Percentiles rank a stretch among this genome's conserved stretches.
phyloP scores from a whole-genome alignment of 2,888 invertebrate species.

The Norana najaformis region DNA sequence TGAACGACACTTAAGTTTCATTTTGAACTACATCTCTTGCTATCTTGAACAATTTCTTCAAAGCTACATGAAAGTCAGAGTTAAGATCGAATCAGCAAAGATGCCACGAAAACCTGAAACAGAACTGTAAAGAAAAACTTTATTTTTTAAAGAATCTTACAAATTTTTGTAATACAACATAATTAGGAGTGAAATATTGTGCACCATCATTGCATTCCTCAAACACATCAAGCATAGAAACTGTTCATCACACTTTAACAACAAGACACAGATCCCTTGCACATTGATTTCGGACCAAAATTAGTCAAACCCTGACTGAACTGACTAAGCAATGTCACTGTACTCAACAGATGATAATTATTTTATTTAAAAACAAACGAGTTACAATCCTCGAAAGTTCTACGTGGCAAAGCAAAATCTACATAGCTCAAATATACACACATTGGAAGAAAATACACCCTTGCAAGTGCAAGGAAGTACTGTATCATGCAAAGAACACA shows the following conservation, averaged over 20 bases:
- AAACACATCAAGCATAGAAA: not conserved
- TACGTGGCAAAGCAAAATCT: not conserved
- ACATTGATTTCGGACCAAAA: not conserved
- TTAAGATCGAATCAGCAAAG: not conserved
- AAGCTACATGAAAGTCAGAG: too few relatives aligned
- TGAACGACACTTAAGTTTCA: not conserved
- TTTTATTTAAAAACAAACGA: not conserved
- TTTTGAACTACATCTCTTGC: not conserved
- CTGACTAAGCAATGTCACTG: not conserved
- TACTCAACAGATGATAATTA: too few relatives aligned
- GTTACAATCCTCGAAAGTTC: not conserved
- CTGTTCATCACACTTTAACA: not conserved
- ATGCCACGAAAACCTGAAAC: not conserved
- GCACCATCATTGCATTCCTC: not conserved
- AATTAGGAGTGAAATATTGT: not conserved
- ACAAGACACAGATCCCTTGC: not conserved
- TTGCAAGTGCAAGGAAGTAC: not conserved
- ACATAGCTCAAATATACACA: too few relatives aligned
- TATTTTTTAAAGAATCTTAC: not conserved
- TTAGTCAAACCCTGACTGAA: not conserved
- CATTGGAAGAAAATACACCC: too few relatives aligned
- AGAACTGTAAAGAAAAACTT: too few relatives aligned
- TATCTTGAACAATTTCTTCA: not conserved
- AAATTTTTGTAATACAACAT: not conserved
- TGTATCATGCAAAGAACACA: not conserved